A percentile compares a stretch with the other conserved stretches of the same genome.
phyloP scores from a whole-genome alignment of 1,140 invertebrate genomes.

The Hypothenemus hampei region DNA sequence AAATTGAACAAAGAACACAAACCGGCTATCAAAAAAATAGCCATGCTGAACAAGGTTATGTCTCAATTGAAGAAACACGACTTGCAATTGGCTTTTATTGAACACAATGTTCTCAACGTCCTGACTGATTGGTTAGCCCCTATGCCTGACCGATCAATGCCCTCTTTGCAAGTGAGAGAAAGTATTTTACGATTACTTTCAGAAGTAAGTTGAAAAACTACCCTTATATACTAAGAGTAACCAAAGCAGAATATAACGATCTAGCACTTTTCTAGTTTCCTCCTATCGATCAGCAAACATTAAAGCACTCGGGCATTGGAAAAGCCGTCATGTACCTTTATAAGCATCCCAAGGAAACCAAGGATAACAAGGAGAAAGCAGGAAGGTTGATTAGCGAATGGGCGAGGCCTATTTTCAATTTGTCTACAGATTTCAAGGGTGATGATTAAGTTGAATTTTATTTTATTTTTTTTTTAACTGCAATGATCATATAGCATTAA shows the following conservation, averaged over 20 bases:
- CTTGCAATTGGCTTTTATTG: slow-evolving; percentile 89
- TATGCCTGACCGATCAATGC: slow-evolving; percentile 93
- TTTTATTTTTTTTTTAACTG: neutral
- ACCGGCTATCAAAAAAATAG: slow-evolving; percentile 88
- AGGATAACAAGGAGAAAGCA: slow-evolving; percentile 85
- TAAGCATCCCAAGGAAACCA: slow-evolving; percentile 97
- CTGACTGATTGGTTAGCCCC: slow-evolving; percentile 98
- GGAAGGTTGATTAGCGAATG: slow-evolving; percentile 93
- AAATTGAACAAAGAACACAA: slow-evolving; percentile 74
- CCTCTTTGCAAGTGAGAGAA: slow-evolving; percentile 88
- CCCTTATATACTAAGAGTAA: neutral
- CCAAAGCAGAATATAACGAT: too few relatives aligned
- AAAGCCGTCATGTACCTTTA: slow-evolving; percentile 99
- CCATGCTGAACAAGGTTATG: slow-evolving; percentile 81
- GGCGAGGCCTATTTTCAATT: slow-evolving; percentile 94
- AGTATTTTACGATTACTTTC: slow-evolving; percentile 79
- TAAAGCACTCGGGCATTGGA: slow-evolving; percentile 93
- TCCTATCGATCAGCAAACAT: slow-evolving; percentile 75
- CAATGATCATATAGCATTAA: slow-evolving; percentile 56
- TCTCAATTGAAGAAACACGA: slow-evolving; percentile 93
- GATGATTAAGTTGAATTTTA: neutral
- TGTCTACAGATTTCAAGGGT: slow-evolving; percentile 91
- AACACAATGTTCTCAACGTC: slow-evolving; percentile 89
- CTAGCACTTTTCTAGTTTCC: slow-evolving; percentile 91
- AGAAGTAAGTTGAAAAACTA: slow-evolving; percentile 61